Base-by-base conservation (phyloP, 2,888 invertebrate species). In the Amphiduros pacificus region DNA sequence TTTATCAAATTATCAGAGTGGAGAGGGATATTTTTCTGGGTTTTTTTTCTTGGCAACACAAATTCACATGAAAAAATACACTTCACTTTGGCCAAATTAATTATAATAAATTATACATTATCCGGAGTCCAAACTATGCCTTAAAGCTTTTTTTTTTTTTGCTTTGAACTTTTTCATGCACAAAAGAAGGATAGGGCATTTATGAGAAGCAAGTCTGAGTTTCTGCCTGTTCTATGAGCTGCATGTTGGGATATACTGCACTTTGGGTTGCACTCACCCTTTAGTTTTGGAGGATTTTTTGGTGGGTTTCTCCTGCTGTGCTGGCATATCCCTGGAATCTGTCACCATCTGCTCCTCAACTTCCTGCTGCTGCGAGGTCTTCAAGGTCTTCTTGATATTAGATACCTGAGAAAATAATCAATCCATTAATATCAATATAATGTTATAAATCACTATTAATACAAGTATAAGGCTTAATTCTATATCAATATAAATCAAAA, bases 351-450 rank as follows among this genome's bases (percentile, higher is more conserved):
- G 89, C 76, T 94, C 94, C 71, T 94, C 93, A n/a, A 88, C 89
- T 73, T 93, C 93, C 28, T 69, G 65, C 17, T 87, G 81, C 64
- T 82, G 93, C 27, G 89, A 88, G 36, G 73, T 74, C 81, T 93
- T 93, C 40, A 95, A 84, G 0, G 91, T 90, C 84, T 94, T 94
- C 85, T 93, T 94, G 73, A 95, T 90, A 81, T 90, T 91, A 14
- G 88, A 79, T 71, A 94, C 90, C 93, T 94, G 84, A 22, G 78
- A 76, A 60, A 50, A 59, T 65, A 56, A 32, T 61, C 22, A 17
- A 36, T 36, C 11, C 17, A 36, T 36, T n/a, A n/a, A n/a, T n/a
- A n/a, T n/a, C n/a, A n/a, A n/a, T n/a, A n/a, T n/a, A n/a, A n/a
- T n/a, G n/a, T n/a, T n/a, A n/a, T n/a, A n/a, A n/a, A n/a, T n/a